Evolutionary conservation across 2,797 vertebrate genomes (phyloP), one percentile per base, ranked within the genome.

Genomic region (Lindbergichthys nudifrons): DNA sequence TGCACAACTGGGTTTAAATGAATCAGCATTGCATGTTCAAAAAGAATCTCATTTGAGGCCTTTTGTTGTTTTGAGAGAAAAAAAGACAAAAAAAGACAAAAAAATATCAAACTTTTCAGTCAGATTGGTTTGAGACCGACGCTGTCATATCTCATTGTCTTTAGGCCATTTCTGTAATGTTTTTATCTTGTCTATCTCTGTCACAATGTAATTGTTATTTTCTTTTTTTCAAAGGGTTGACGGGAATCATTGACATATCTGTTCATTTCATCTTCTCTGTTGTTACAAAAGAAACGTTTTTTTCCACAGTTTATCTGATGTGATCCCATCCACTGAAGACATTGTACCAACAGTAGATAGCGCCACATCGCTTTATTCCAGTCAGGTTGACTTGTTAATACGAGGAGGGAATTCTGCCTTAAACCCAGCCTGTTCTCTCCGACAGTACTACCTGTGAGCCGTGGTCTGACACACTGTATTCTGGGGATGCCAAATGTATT

Each of bases 341-440:
- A 72, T 82, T 77, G 83, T 90, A 88, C 87, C 89, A 91, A 82
- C 80, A 84, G 73, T 84, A 79, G 73, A 90, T 75, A 75, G 79
- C 60, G 62, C 63, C 82, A 84, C 76, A 72, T 73, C 70, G 74
- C 79, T 85, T 90, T 77, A 71, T 85, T 89, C 75, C 79, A 77
- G 85, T 88, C 80, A 84, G 83, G 84, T 87, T 88, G 74, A 87
- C 81, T 82, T 85, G 73, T 81, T 86, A 70, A 85, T 73, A 78
- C 75, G 77, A 89, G 75, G 85, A 90, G 89, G 85, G 91, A 92
- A 90, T 91, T 86, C 90, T 93, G 94, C 95, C 94, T 95, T 95
- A 95, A 95, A 93, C 87, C 87, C 91, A 92, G 89, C 87, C 88
- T 90, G 81, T 92, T 93, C 87, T 92, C 86, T 92, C 88, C 86